phyloP scores from a whole-genome alignment of 2,888 invertebrate genomes.

The Drosophila fulvimacula region DNA sequence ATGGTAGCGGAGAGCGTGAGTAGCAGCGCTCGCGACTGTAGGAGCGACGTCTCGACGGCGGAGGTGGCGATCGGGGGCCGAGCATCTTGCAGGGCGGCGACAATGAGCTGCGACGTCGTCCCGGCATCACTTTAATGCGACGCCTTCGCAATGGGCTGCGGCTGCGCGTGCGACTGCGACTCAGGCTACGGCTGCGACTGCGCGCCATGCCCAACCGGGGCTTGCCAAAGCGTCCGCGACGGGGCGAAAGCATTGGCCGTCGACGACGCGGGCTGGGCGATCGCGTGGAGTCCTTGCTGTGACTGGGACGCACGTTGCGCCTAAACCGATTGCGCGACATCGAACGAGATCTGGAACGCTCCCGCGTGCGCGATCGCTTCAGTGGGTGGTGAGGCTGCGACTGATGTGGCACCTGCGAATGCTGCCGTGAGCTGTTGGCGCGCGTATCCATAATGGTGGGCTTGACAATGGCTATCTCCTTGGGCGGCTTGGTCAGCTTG shows the following conservation, averaged over 20 bases:
- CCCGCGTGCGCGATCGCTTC: constrained; percentile 42
- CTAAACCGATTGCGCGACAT: constrained; percentile 52
- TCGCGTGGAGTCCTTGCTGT: constrained; percentile 50
- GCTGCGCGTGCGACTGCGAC: constrained; percentile 80
- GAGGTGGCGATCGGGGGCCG: constrained; percentile 75
- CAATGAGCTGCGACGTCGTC: constrained; percentile 66
- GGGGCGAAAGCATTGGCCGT: constrained; percentile 55
- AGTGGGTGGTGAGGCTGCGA: constrained; percentile 16
- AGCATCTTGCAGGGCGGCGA: constrained; percentile 50
- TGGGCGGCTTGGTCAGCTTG: constrained; percentile 73
- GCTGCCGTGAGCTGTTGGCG: constrained; percentile 25
- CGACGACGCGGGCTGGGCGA: constrained; percentile 66
- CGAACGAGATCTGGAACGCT: constrained; percentile 56
- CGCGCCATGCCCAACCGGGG: constrained; percentile 19
- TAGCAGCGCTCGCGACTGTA: constrained; percentile 78
- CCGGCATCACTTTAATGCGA: constrained; percentile 25
- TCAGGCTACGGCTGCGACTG: constrained; percentile 72
- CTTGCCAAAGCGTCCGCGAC: constrained; percentile 58
- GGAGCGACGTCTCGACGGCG: constrained; percentile 68
- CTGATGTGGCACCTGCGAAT: not conserved
- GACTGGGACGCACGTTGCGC: constrained; percentile 43
- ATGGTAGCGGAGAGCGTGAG: constrained; percentile 82
- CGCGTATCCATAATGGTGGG: constrained; percentile 81
- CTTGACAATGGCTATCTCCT: constrained; percentile 83
- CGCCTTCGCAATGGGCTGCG: constrained; percentile 74